Evolutionary conservation across 2,888 invertebrate species (phyloP).

Genomic region (Parascotia fuliginaria): DNA sequence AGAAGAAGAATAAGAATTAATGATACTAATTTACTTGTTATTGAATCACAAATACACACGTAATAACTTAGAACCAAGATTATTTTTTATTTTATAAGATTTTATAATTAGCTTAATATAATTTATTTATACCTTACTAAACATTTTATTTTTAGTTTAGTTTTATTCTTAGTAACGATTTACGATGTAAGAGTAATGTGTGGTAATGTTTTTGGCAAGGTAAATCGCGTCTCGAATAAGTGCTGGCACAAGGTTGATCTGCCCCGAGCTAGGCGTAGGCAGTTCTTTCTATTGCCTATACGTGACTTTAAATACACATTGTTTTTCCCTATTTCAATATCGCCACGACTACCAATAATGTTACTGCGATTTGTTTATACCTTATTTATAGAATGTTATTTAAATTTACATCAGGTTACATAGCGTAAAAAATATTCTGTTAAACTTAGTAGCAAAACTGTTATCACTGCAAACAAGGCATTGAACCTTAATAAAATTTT

Average conservation of each 20-base stretch:
- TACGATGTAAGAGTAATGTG: neutral
- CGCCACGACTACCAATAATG: slow-evolving; percentile 25
- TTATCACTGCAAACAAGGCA: no score
- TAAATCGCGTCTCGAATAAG: slow-evolving; percentile 50
- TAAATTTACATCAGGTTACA: neutral
- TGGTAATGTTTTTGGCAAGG: slow-evolving; percentile 55
- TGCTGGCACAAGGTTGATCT: slow-evolving; percentile 54
- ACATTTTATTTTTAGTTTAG: neutral
- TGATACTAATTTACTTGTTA: neutral
- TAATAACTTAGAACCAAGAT: no score
- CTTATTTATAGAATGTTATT: neutral
- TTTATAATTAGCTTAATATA: no score
- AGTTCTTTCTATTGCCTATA: slow-evolving; percentile 45
- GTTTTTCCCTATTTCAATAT: slow-evolving; percentile 21
- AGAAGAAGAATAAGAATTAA: no score
- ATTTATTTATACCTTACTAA: neutral
- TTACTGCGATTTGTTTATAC: slow-evolving; percentile 22
- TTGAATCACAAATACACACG: no score
- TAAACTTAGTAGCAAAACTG: no score
- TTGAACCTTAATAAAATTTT: slow-evolving; percentile 4
- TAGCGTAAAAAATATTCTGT: no score
- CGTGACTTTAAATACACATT: slow-evolving; percentile 38
- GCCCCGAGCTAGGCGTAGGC: slow-evolving; percentile 36
- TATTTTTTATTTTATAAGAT: no score
- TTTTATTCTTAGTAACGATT: neutral